Evolutionary conservation across 2,797 vertebrate species (phyloP).

Genomic region (Pachyuromys duprasi): DNA sequence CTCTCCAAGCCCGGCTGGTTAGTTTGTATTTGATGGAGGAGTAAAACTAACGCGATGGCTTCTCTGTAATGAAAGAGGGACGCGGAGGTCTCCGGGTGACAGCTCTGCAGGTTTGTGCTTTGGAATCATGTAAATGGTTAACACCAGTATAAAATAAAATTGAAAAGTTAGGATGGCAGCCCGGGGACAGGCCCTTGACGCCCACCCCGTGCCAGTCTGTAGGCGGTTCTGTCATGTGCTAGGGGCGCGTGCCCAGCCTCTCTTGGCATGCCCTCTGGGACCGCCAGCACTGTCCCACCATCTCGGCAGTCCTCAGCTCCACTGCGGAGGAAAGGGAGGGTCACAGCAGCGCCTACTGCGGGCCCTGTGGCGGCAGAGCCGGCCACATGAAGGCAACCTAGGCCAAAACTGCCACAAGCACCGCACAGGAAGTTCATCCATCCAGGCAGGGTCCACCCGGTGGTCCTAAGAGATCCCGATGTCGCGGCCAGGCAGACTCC

Average conservation of each 20-base stretch:
- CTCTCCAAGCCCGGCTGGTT: background rate
- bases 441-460: constrained; percentile 91
- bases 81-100: background rate
- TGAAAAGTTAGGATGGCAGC: background rate
- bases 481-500: constrained; percentile 85
- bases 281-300: background rate
- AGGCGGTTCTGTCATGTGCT: background rate
- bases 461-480: constrained; percentile 93
- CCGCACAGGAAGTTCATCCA: constrained; percentile 93
- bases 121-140: background rate
- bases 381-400: background rate
- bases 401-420: background rate
- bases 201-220: background rate
- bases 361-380: background rate
- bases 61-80: background rate
- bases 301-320: background rate
- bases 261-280: background rate
- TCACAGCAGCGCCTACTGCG: background rate
- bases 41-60: background rate
- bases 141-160: background rate
- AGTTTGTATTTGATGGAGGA: background rate
- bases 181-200: background rate
- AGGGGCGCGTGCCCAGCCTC: background rate
- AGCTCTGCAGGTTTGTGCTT: background rate
- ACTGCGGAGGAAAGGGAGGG: background rate